Conservation (phyloP, 2,797 vertebrate species). For the Morelia viridis region DNA sequence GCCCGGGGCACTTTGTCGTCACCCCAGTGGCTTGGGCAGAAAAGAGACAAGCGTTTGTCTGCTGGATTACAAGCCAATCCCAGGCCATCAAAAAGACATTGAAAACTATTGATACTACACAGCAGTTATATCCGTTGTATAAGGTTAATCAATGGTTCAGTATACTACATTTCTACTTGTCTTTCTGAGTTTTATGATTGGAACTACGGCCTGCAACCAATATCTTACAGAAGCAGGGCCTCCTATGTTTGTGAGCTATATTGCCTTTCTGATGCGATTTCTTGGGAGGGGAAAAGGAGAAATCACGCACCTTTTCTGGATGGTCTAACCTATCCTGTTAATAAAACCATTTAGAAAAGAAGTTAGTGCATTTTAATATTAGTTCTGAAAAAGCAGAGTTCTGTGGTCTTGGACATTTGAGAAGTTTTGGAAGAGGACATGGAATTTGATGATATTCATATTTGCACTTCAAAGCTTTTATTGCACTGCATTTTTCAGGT, state of each 20-base stretch:
- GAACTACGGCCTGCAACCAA: neutral
- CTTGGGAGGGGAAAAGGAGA: neutral
- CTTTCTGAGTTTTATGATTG: neutral
- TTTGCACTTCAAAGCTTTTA: neutral
- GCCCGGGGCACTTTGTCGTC: neutral
- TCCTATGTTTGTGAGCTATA: neutral
- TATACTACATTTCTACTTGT: neutral
- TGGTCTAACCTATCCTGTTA: neutral
- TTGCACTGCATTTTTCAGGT: neutral
- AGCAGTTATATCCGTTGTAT: neutral
- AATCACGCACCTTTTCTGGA: neutral
- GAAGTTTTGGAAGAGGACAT: neutral
- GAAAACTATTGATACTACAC: neutral
- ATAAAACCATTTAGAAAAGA: neutral
- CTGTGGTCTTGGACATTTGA: neutral
- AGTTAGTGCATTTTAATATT: neutral
- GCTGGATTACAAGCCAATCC: neutral
- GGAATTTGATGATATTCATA: neutral
- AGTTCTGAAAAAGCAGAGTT: neutral
- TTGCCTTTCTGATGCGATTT: neutral
- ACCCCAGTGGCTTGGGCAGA: neutral
- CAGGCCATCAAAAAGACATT: neutral
- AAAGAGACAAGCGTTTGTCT: neutral
- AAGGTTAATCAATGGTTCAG: neutral
- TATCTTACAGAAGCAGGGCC: neutral